Base-by-base conservation (phyloP, 1,140 invertebrate genomes). In the Drosophila kurseongensis region DNA sequence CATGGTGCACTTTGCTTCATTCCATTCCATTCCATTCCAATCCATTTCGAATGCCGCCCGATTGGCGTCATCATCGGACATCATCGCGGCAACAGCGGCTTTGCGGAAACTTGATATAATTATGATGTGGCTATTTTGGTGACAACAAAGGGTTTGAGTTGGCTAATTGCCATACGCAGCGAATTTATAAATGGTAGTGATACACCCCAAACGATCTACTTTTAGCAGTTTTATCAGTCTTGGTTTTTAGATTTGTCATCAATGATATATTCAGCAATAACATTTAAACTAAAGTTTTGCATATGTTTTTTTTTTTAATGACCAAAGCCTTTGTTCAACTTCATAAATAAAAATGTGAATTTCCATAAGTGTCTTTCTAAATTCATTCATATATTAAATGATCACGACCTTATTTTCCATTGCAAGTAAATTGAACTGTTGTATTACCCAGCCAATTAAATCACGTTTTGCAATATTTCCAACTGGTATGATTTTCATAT, bases 1-100 rank as follows among this genome's bases (percentile, higher is more conserved):
- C 51, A 72, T 41, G 75, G 82, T 85, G 80, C 78, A 76, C 72
- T 86, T 85, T 85, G 82, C 54, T 48, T 67, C 57, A 36, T 48
- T 71, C 27, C 63, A 67, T 55, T 71, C 27, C 63, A 67, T 55
- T 54, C 38, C 48, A 66, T 65, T 59, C 29, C 62, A 71, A 45
- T 54, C 38, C 48, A 41, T 45, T 84, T 77, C 66, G 68, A 63
- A 72, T 67, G 48, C 59, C 55, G 50, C 58, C 45, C 38, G 45
- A 65, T 74, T 42, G 77, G 57, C 77, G 69, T 75, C 68, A 56
- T 67, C 72, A 66, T 60, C 35, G 36, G 18, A n/a, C 66, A 71
- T 57, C 51, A 44, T n/a, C 27, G 23, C 23, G 23, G 23, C 23
- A 41, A 35, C 51, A 35, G 9, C 23, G 52, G 36, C 23, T 23